phyloP scores from a whole-genome alignment of 37 sponge, comb jelly and placozoan genomes.

The Diacarnus erythraeanus region DNA sequence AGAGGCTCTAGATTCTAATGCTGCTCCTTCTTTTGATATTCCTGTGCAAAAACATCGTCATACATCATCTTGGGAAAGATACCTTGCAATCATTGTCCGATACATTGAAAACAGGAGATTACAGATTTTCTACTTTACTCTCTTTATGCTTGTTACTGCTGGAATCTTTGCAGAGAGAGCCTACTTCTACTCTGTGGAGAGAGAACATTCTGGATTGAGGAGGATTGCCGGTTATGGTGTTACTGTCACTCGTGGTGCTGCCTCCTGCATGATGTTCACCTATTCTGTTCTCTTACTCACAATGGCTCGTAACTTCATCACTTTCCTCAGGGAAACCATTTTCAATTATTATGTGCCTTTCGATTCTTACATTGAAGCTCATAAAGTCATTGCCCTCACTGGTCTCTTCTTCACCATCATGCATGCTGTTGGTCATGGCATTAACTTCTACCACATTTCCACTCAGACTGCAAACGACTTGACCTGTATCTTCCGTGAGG shows the following conservation, averaged over 20 bases:
- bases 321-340: constrained; percentile 87
- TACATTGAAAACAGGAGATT: constrained; percentile 84
- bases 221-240: constrained; percentile 94
- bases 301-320: constrained; percentile 95
- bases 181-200: constrained; percentile 88
- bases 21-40: constrained; percentile 26
- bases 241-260: constrained; percentile 95
- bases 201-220: constrained; percentile 85
- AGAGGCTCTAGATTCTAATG: neutral
- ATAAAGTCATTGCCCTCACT: constrained; percentile 87
- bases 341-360: constrained; percentile 92
- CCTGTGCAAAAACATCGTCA: neutral
- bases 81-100: constrained; percentile 40
- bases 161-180: constrained; percentile 88
- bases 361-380: constrained; percentile 84
- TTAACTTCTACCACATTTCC: constrained; percentile 97
- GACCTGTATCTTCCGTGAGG: constrained; percentile 91
- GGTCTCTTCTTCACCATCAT: constrained; percentile 84
- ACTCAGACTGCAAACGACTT: constrained; percentile 93
- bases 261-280: constrained; percentile 90
- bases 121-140: constrained; percentile 85
- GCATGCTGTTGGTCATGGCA: constrained; percentile 91
- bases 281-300: constrained; percentile 88
- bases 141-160: constrained; percentile 61
- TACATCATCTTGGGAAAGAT: neutral